Conservation (phyloP, 1,140 invertebrate genomes). For the Drosophila kikkawai region DNA sequence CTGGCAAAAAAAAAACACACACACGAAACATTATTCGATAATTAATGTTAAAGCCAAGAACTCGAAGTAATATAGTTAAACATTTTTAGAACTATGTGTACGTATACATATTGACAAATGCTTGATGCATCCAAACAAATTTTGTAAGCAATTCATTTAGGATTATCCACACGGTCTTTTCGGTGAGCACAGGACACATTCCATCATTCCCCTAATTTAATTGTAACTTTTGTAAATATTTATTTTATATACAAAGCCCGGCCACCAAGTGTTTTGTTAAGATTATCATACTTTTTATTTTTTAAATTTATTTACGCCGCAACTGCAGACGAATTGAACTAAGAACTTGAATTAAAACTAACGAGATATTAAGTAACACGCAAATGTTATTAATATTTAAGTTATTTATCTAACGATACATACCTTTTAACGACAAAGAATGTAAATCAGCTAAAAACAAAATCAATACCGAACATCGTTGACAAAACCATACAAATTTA, state of each 20-base stretch:
- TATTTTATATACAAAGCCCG: conserved; percentile 53
- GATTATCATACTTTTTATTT: not conserved
- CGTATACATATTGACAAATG: conserved; percentile 50
- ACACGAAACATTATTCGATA: conserved; percentile 39
- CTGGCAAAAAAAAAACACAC: conserved; percentile 14
- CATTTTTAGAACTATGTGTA: conserved; percentile 51
- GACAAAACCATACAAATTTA: conserved; percentile 67
- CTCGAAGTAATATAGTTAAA: conserved; percentile 53
- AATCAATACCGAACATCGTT: conserved; percentile 66
- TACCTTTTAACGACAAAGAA: conserved; percentile 67
- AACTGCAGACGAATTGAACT: conserved; percentile 59
- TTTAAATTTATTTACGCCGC: conserved; percentile 36
- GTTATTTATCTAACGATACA: conserved; percentile 75
- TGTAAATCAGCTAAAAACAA: conserved; percentile 65
- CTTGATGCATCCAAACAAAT: conserved; percentile 56
- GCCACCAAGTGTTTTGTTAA: conserved; percentile 26
- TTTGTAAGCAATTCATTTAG: conserved; percentile 69
- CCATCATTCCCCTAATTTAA: conserved; percentile 56
- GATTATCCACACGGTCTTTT: conserved; percentile 53
- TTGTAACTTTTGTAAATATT: conserved; percentile 71
- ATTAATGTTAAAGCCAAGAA: conserved; percentile 47
- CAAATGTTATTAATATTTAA: conserved; percentile 79
- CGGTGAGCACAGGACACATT: conserved; percentile 57
- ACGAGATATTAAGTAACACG: conserved; percentile 40
- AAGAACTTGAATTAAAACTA: conserved; percentile 41